Base-by-base conservation (phyloP, 2,113 vertebrate species). In the Laticauda colubrina region DNA sequence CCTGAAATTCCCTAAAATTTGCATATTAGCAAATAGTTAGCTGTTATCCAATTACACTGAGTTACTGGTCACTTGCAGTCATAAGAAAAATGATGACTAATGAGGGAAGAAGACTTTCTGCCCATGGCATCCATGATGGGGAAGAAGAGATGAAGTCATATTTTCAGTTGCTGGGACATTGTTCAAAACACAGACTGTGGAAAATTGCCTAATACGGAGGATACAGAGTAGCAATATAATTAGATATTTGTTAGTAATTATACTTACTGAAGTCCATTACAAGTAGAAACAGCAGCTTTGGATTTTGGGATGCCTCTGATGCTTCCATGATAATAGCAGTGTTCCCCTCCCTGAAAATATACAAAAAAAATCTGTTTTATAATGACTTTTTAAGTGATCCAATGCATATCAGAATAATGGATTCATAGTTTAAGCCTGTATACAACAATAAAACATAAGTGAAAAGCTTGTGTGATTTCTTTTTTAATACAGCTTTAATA, bases 181-280 rank as follows among this genome's bases (percentile, higher is more conserved):
- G 69, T 81, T 18, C 75, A 21, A 81, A 81, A 20, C 69, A 81
- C 2, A 39, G 69, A 39, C 15, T 8, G 6, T 81, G 18, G 18
- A 81, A 81, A 81, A 39, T 15, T 39, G 34, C 34, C n/a, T 39
- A 81, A 81, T 39, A 89, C n/a, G 5, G 85, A 93, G 18, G 29
- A 90, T 4, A 81, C 92, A 88, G 55, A 0, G 89, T 34, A 4
- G 7, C 94, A 43, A 4, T 56, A 92, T 64, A 91, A 0, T 2
- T 91, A 45, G 89, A 91, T 53, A 86, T 55, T 57, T 57, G 61
- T 26, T 51, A 85, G 56, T 59, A 89, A 23, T 29, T 85, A 39
- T 91, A 99, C 99, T 97, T 98, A 99, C 99, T 99, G 98, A 96
- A 99, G 98, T 94, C 99, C 99, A 69, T 99, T 98, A 97, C 99